Conservation (phyloP, 35 echinoderm and acorn worm species). For the Heliocidaris erythrogramma region DNA sequence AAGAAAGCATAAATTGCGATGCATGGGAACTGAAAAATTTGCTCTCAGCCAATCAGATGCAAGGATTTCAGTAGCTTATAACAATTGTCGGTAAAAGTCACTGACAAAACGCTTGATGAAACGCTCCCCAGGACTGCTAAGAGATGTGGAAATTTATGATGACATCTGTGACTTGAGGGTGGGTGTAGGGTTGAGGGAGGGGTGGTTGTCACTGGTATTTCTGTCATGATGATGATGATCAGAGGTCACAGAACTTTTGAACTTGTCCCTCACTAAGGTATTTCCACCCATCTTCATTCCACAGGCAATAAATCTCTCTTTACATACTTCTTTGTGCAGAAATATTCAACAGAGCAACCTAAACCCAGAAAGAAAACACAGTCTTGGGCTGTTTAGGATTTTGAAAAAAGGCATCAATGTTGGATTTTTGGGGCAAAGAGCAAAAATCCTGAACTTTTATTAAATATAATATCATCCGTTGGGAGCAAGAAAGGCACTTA, state of each 20-base stretch:
- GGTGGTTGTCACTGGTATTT: not conserved
- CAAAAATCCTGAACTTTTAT: too few species aligned
- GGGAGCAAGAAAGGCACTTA: too few species aligned
- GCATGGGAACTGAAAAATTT: not conserved
- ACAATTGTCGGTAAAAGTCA: too few species aligned
- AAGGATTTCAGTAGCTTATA: too few species aligned
- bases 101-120: too few species aligned
- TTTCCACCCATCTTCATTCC: constrained; percentile 8
- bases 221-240: constrained; percentile 1
- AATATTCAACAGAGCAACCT: not conserved
- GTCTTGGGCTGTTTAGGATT: not conserved
- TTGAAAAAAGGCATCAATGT: not conserved
- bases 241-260: constrained; percentile 4
- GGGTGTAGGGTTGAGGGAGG: not conserved
- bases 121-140: not conserved
- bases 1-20: not conserved
- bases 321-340: constrained; percentile 11
- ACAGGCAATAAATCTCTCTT: not conserved
- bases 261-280: not conserved
- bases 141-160: not conserved
- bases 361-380: not conserved
- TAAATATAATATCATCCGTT: too few species aligned
- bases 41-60: too few species aligned
- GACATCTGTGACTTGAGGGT: not conserved
- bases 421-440: not conserved